Evolutionary conservation across 2,113 vertebrate species (phyloP).

Genomic region (Panthera uncia): DNA sequence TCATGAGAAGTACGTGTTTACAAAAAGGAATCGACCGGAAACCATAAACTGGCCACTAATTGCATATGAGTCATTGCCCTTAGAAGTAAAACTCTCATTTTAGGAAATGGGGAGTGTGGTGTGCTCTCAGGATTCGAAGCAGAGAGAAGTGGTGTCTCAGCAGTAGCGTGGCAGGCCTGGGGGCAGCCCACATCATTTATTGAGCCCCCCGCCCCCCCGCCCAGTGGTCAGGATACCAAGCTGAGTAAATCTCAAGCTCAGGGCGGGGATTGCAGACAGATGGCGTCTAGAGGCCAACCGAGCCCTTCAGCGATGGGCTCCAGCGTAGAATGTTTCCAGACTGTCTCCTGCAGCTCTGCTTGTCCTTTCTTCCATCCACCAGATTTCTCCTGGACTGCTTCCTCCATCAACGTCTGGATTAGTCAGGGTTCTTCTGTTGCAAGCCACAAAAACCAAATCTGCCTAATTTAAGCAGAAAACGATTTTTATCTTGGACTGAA

Average conservation of each 20-base stretch:
- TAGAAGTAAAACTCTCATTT: background rate
- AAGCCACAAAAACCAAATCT: background rate
- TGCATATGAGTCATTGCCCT: fast-evolving
- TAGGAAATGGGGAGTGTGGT: fast-evolving
- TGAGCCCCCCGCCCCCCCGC: background rate
- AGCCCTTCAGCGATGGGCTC: background rate
- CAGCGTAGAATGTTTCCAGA: fast-evolving
- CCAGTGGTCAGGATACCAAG: too few species aligned
- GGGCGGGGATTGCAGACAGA: background rate
- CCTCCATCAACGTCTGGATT: background rate
- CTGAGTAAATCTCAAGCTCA: background rate
- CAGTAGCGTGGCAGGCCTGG: background rate
- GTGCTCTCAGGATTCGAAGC: fast-evolving
- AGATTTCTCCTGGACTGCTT: background rate
- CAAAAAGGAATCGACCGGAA: background rate
- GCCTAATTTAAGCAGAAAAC: background rate
- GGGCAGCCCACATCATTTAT: background rate
- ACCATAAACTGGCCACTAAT: background rate
- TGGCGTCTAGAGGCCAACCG: background rate
- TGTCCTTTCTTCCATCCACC: fast-evolving
- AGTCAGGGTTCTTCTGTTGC: background rate
- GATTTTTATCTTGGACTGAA: background rate
- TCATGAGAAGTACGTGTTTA: background rate
- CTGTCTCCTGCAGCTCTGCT: too few species aligned
- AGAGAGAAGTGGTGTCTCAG: background rate